These are phyloP conservation scores for Sitodiplosis mosellana DNA, from an alignment of 1,140 invertebrate genomes.

Conservation along the genomic window DNA sequence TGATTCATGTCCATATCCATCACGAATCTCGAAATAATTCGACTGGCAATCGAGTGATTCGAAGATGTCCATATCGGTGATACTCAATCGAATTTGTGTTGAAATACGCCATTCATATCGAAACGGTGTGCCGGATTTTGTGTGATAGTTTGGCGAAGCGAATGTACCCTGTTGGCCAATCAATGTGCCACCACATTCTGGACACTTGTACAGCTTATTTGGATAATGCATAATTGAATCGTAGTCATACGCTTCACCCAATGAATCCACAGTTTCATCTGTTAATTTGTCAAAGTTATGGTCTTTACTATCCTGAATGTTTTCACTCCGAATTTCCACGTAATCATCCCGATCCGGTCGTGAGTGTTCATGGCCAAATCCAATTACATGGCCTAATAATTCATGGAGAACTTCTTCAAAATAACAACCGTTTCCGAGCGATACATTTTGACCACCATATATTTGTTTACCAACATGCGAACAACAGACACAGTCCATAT, in stretches of 20 bases:
- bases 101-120: constrained; percentile 91
- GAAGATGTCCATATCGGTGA: constrained; percentile 66
- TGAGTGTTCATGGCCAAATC: constrained; percentile 98
- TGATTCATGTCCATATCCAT: constrained; percentile 85
- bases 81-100: constrained; percentile 79
- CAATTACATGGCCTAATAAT: constrained; percentile 95
- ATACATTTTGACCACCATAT: constrained; percentile 91
- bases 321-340: constrained; percentile 81
- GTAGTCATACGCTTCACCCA: constrained; percentile 84
- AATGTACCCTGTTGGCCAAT: constrained; percentile 65
- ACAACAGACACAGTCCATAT: constrained; percentile 51
- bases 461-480: constrained; percentile 95
- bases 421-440: constrained; percentile 97
- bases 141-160: constrained; percentile 46
- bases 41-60: constrained; percentile 70
- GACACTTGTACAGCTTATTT: constrained; percentile 88
- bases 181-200: constrained; percentile 36
- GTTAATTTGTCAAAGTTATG: constrained; percentile 97
- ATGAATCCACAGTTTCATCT: constrained; percentile 86
- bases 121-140: constrained; percentile 31
- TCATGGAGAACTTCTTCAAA: constrained; percentile 99
- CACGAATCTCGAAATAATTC: constrained; percentile 82
- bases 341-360: constrained; percentile 86
- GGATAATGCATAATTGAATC: constrained; percentile 99
- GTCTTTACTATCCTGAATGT: constrained; percentile 93